Base-by-base conservation (phyloP, 2,888 invertebrate species). In the Chydorus sphaericus region DNA sequence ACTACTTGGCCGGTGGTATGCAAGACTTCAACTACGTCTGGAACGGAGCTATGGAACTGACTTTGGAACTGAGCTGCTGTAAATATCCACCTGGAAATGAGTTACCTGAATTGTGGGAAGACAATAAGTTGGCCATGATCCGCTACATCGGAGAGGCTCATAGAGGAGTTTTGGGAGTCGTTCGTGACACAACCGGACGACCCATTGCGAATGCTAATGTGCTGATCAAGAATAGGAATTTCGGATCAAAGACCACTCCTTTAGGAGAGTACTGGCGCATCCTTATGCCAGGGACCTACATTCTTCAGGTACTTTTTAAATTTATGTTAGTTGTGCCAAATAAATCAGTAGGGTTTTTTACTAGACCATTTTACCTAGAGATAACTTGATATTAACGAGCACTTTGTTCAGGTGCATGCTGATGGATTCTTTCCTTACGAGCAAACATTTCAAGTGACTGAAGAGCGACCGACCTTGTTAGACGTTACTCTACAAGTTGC, bases 241-340 rank as follows among this genome's bases (percentile, higher is more conserved):
- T 90, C 62, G 80, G 82, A 54, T 88, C 89, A 69, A 83, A 83
- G 68, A 85, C 85, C 54, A 88, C 89, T 7, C 83, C 85, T 67
- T 82, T 85, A 67, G 93, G 93, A 18, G 93, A 94, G 70, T 94
- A 86, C 73, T 94, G 91, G 92, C 80, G 91, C 65, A 81, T 94
- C 59, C 72, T 94, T 23, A 71, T 92, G 59, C 92, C 93, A 1
- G 92, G 92, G 62, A 75, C 78, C 54, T 93, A 93, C 70, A 82
- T 81, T 63, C 72, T 92, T 11, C 83, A 88, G 76, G 91, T 90
- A 69, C 66, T 14, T 23, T 26, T 26, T 58, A 14, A 36, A 23
- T 39, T 18, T 11, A 38, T 18, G n/a, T 31, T 36, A n/a, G 14
- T 36, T 36, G 4, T 8, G 29, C 3, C 7, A 39, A 39, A 16